Base-by-base conservation (phyloP, 2,797 vertebrate genomes). In the Arnoldichthys spilopterus region DNA sequence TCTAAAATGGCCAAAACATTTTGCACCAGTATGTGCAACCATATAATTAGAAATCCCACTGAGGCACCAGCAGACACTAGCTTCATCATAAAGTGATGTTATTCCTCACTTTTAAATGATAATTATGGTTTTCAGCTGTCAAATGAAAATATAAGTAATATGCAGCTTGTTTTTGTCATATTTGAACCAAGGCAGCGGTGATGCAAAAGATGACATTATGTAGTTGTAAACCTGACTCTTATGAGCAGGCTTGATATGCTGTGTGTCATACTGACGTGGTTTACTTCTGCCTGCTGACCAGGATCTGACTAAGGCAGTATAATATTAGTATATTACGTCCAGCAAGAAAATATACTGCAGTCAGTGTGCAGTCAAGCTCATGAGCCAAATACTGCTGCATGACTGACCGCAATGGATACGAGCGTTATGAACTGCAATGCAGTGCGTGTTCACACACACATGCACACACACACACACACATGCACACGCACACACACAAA, bases 371-470 rank as follows among this genome's bases (percentile, higher is more conserved):
- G 30, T 6, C 69, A 34, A n/a, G 49, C 49, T 28, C 24, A 30
- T 32, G 47, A 53, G 28, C 22, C 28, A 70, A 34, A 32, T n/a
- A 53, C 45, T 70, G 67, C 37, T 43, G 62, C 68, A 70, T 70
- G 68, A 70, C 8, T 70, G 47, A 54, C 49, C 11, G 11, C 68
- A 54, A 16, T 34, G 30, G 47, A 70, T 49, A 34, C n/a, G 45
- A 70, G 47, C 28, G 9, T 66, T 68, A 28, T 26, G 24, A 12
- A 11, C 64, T 49, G 24, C 24, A 68, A 16, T 67, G 64, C 37
- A 49, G 66, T 16, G 47, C 66, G 34, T 20, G 13, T 15, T 2
- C 37, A 40, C 37, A 40, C 37, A 40, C 37, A 40, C 37, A 40
- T 9, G 0, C 37, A 40, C 37, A 40, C 4, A 5, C 37, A 40